phyloP scores from a whole-genome alignment of 1,140 invertebrate genomes.

The Aleiodes sp. region DNA sequence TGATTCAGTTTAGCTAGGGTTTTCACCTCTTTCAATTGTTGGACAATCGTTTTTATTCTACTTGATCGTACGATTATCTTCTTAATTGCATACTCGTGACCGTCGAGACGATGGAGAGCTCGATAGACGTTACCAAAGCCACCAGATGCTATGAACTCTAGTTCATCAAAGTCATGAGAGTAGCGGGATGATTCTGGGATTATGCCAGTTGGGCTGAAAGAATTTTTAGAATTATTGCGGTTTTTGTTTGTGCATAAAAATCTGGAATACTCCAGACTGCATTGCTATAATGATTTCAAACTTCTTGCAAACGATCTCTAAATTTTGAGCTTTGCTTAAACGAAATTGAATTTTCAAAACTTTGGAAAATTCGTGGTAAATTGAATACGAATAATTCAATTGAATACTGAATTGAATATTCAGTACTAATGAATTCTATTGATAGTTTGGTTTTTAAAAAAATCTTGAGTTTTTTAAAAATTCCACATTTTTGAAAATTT shows the following conservation, averaged over 20 bases:
- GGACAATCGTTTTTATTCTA: slow-evolving; percentile 69
- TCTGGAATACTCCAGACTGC: too few relatives aligned
- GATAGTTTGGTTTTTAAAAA: too few relatives aligned
- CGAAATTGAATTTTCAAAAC: too few relatives aligned
- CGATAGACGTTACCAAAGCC: slow-evolving; percentile 77
- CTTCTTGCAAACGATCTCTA: too few relatives aligned
- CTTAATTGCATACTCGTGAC: slow-evolving; percentile 82
- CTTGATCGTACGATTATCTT: slow-evolving; percentile 76
- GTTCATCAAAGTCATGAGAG: slow-evolving; percentile 78
- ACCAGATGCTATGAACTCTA: slow-evolving; percentile 77
- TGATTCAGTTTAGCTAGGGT: slow-evolving; percentile 81
- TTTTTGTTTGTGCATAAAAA: neutral
- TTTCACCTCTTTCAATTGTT: slow-evolving; percentile 80
- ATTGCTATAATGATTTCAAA: too few relatives aligned
- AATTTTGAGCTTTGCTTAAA: too few relatives aligned
- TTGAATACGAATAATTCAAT: too few relatives aligned
- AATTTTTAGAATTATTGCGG: slow-evolving; percentile 6
- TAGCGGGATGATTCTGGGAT: slow-evolving; percentile 73
- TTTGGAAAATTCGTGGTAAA: too few relatives aligned
- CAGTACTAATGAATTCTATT: too few relatives aligned
- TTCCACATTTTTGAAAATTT: too few relatives aligned
- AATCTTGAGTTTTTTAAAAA: too few relatives aligned
- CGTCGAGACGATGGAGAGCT: slow-evolving; percentile 77
- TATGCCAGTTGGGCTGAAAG: slow-evolving; percentile 31
- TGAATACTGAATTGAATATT: too few relatives aligned